These are phyloP conservation scores for Drosophila lini DNA, from an alignment of 1,140 invertebrate genomes.

Conservation along the genomic window DNA sequence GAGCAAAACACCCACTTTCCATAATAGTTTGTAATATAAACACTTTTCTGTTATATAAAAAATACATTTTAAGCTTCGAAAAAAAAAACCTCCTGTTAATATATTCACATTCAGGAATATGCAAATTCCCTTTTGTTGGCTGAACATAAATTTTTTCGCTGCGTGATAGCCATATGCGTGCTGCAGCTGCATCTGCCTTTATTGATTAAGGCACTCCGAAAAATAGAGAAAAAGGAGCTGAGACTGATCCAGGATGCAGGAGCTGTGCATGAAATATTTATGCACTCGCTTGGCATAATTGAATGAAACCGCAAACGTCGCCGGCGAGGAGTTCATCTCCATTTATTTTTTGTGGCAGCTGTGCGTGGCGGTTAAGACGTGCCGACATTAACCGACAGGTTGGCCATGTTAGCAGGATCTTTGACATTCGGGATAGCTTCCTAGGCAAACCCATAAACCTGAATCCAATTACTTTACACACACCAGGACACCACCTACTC, in stretches of 20 bases:
- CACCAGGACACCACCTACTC: slow-evolving; percentile 2
- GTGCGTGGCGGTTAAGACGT: slow-evolving; percentile 15
- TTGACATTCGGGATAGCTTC: not conserved
- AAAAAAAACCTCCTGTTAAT: not conserved
- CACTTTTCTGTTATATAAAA: too few species aligned
- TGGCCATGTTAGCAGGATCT: slow-evolving; percentile 3
- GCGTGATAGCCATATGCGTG: slow-evolving; percentile 7
- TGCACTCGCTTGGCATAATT: slow-evolving; percentile 59
- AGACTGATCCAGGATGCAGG: slow-evolving; percentile 10
- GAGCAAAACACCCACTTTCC: not conserved
- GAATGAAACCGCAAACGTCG: slow-evolving; percentile 66
- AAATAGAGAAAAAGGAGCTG: slow-evolving; percentile 1
- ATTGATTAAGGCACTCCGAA: slow-evolving; percentile 54
- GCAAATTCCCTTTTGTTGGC: not conserved
- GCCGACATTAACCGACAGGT: slow-evolving; percentile 16
- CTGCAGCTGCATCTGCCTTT: slow-evolving; percentile 36
- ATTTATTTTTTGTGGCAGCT: slow-evolving; percentile 6
- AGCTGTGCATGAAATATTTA: slow-evolving; percentile 53
- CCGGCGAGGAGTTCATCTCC: slow-evolving; percentile 37
- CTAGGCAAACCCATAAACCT: slow-evolving; percentile 30
- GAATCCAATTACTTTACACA: slow-evolving; percentile 68
- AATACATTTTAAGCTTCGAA: not conserved
- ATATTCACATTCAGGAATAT: not conserved
- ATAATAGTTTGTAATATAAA: not conserved
- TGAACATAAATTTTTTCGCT: not conserved